Conservation (phyloP, 2,113 vertebrate genomes). For the Guaruba guarouba region DNA sequence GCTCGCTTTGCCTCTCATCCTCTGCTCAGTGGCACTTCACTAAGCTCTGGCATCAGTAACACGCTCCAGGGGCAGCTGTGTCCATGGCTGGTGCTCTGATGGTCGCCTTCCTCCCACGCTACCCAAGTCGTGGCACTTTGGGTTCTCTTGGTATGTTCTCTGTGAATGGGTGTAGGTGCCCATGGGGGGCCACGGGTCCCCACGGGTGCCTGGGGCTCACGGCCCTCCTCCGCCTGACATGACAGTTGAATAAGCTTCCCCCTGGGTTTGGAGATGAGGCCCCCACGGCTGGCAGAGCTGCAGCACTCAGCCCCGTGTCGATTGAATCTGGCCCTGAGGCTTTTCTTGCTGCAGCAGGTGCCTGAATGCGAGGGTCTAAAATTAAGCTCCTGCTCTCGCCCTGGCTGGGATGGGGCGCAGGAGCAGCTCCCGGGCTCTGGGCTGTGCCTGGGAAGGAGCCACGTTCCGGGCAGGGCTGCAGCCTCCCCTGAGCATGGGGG, state of each 20-base stretch:
- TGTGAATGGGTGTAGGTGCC: not conserved
- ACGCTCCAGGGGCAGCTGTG: not conserved
- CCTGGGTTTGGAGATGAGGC: not conserved
- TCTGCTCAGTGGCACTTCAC: not conserved
- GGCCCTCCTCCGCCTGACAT: not conserved
- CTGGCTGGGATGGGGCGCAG: not conserved
- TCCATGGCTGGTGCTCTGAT: not conserved
- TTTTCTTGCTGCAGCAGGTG: not conserved
- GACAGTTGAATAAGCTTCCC: not conserved
- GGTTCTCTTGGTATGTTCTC: not conserved
- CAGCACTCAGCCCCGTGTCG: not conserved
- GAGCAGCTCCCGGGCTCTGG: not conserved
- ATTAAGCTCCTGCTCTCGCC: not conserved
- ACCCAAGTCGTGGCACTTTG: not conserved
- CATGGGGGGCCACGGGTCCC: not conserved
- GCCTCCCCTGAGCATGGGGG: fast-evolving
- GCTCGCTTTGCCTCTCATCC: not conserved
- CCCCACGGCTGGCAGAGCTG: not conserved
- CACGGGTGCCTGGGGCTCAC: fast-evolving
- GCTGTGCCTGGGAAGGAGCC: not conserved
- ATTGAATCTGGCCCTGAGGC: not conserved
- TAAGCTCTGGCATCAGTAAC: not conserved
- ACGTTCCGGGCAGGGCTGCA: fast-evolving
- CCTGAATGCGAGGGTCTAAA: not conserved
- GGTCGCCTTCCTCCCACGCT: not conserved